Evolutionary conservation across 2,113 vertebrate species (phyloP).

Genomic region (Prionailurus bengalensis): DNA sequence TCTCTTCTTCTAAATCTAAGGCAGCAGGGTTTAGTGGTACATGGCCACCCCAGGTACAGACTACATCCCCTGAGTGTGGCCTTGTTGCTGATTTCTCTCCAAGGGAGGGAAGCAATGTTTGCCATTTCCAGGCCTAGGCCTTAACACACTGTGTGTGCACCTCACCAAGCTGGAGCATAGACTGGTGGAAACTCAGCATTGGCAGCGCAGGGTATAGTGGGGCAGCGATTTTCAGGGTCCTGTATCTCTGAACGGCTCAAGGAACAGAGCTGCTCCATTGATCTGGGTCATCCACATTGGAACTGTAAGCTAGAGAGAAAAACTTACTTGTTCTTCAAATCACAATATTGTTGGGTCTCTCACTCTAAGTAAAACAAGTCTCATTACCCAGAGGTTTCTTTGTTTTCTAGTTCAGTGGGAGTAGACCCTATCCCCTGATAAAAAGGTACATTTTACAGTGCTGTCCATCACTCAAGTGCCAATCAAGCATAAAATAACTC

Average conservation of each 20-base stretch:
- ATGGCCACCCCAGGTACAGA: neutral
- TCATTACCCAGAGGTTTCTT: neutral
- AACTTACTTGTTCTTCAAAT: neutral
- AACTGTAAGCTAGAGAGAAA: neutral
- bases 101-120: neutral
- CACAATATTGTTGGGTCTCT: neutral
- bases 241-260: neutral
- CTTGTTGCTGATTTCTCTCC: neutral
- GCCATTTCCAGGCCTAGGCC: neutral
- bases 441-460: neutral
- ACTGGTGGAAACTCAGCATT: neutral
- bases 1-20: neutral
- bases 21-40: neutral
- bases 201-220: neutral
- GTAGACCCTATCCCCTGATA: neutral
- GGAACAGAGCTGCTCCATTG: neutral
- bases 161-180: neutral
- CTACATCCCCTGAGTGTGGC: neutral
- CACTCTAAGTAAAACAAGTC: neutral
- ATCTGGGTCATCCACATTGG: neutral
- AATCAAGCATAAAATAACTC: neutral
- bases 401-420: neutral
- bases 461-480: neutral
- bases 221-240: neutral
- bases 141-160: neutral